Evolutionary conservation across 2,113 vertebrate genomes (phyloP).

Genomic region (Takifugu flavidus): DNA sequence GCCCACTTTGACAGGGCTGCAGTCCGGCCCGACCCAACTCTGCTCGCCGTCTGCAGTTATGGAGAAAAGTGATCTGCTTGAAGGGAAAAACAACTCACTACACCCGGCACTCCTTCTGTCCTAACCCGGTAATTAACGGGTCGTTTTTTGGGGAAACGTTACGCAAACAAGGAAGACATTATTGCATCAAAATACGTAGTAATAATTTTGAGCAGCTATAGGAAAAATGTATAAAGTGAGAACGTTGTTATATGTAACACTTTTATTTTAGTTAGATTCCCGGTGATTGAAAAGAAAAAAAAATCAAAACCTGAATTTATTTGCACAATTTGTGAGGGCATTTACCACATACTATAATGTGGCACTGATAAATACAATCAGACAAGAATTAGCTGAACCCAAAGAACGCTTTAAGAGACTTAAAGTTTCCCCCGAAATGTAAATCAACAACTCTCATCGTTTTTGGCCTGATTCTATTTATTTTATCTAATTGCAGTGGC

Average conservation of each 20-base stretch:
- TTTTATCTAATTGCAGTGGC: slow-evolving; percentile 26
- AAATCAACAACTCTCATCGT: slow-evolving; percentile 33
- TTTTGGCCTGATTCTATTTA: slow-evolving; percentile 21
- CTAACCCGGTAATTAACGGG: slow-evolving; percentile 50
- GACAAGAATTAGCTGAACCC: slow-evolving; percentile 55
- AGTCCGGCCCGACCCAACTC: slow-evolving; percentile 73
- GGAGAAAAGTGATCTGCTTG: slow-evolving; percentile 77
- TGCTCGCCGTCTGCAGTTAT: slow-evolving; percentile 74
- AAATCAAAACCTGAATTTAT: slow-evolving; percentile 34
- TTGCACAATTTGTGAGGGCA: slow-evolving; percentile 65
- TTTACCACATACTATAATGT: slow-evolving; percentile 54
- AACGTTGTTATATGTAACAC: slow-evolving; percentile 5
- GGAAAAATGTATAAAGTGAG: slow-evolving; percentile 4
- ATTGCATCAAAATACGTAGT: background rate
- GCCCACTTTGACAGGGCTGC: slow-evolving; percentile 77
- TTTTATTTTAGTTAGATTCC: slow-evolving; percentile 13
- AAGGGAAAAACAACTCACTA: slow-evolving; percentile 76
- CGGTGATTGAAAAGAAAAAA: background rate
- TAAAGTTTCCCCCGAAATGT: slow-evolving; percentile 30
- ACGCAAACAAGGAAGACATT: slow-evolving; percentile 16
- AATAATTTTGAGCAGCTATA: background rate
- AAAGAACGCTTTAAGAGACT: slow-evolving; percentile 59
- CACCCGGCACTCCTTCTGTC: slow-evolving; percentile 85
- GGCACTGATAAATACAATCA: slow-evolving; percentile 64
- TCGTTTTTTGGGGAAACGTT: slow-evolving; percentile 17